Base-by-base conservation (phyloP, 1,140 invertebrate genomes). In the Meteorus sp. region DNA sequence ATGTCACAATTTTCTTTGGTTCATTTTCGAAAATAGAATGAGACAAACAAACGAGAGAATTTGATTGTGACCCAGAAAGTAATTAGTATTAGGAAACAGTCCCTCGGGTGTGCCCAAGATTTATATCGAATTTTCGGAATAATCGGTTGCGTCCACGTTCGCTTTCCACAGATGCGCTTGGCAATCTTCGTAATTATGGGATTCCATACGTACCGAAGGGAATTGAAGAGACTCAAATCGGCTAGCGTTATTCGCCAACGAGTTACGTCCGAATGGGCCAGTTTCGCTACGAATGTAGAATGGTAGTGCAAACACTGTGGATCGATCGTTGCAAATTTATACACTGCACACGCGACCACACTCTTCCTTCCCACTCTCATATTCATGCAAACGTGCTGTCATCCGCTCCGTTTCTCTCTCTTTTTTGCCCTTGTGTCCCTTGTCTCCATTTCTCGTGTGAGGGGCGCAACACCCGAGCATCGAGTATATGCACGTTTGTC, bases 151-250 rank as follows among this genome's bases (percentile, higher is more conserved):
- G 50, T 33, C 17, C 35, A 31, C 37, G 50, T 20, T 22, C 27
- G 31, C 17, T 29, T 37, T n/a, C n/a, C n/a, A n/a, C n/a, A n/a
- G n/a, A n/a, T n/a, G n/a, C 9, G 20, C 45, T n/a, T 37, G 33
- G 56, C 56, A 58, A 58, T 58, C 56, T 58, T 58, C 56, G 56
- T 58, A 58, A 58, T 58, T 58, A 58, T 51, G 56, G 56, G 56
- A 58, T 58, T 58, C 56, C 56, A 51, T 58, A 33, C 56, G 56
- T 58, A 51, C 56, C 56, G 41, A 27, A 58, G 56, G 25, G 56
- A 58, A 58, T 58, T 50, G 56, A 58, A 58, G 56, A 58, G 56
- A 35, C 33, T 39, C 17, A 7, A 47, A 37, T 50, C 31, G 25
- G 27, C n/a, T 56, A 25, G 29, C 23, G 35, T 25, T 31, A 25